Evolutionary conservation across 2,797 vertebrate species (phyloP).

Genomic region (Dendrocincla tyrannina): DNA sequence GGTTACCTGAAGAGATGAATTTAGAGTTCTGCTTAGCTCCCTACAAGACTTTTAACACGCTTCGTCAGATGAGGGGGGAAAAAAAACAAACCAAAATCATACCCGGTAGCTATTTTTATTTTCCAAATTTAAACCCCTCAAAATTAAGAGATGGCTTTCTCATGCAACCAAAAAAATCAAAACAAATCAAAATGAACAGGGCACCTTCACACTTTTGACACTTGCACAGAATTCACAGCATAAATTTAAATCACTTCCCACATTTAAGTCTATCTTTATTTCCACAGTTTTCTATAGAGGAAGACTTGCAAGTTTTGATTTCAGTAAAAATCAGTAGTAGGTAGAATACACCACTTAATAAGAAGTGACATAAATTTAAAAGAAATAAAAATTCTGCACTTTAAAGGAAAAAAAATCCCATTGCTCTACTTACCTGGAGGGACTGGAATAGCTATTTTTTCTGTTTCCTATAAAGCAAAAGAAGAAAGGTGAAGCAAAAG

Average conservation of each 20-base stretch:
- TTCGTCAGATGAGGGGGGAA: not conserved
- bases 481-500: not conserved
- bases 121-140: not conserved
- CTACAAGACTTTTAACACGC: not conserved
- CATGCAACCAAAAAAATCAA: not conserved
- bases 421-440: not conserved
- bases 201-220: not conserved
- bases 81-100: not conserved
- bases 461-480: conserved; percentile 24
- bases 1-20: not conserved
- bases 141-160: not conserved
- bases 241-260: not conserved
- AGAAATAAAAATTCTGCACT: not conserved
- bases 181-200: not conserved
- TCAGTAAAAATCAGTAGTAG: not conserved
- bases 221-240: not conserved
- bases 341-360: not conserved
- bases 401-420: not conserved
- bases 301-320: not conserved
- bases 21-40: not conserved
- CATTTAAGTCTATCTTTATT: not conserved
- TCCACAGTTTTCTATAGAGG: not conserved
- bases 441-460: not conserved
- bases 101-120: not conserved
- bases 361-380: not conserved